phyloP scores from a whole-genome alignment of 2,113 vertebrate species.

The Talpa occidentalis region DNA sequence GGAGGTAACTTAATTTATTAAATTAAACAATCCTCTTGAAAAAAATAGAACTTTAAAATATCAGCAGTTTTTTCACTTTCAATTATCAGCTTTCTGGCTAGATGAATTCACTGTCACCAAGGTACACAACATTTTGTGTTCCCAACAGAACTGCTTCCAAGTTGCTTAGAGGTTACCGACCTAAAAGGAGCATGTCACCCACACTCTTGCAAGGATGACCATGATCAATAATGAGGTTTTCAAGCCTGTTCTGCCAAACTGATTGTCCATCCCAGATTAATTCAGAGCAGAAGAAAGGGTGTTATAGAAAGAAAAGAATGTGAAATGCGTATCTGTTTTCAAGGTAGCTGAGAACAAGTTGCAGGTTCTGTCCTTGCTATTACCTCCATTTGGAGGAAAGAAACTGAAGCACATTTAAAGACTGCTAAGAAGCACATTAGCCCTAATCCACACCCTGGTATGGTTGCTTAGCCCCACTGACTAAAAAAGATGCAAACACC shows the following conservation, averaged over 20 bases:
- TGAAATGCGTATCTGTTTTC: constrained; percentile 59
- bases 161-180: constrained; percentile 59
- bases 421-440: neutral
- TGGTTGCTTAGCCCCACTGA: neutral
- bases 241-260: neutral
- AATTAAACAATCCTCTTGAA: constrained; percentile 37
- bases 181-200: constrained; percentile 52
- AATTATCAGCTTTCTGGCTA: constrained; percentile 38
- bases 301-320: constrained; percentile 36
- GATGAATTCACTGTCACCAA: constrained; percentile 51
- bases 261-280: constrained; percentile 50
- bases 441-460: neutral
- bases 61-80: neutral
- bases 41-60: constrained; percentile 7
- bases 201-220: neutral
- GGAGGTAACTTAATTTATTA: constrained; percentile 33
- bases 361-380: neutral
- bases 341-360: constrained; percentile 34
- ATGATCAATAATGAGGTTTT: constrained; percentile 57
- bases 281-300: constrained; percentile 50
- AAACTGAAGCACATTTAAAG: neutral
- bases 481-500: neutral
- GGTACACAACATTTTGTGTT: constrained; percentile 54
- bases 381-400: constrained; percentile 14
- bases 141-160: constrained; percentile 50